Conservation (phyloP, 2,113 vertebrate species). For the Pseudois nayaur region DNA sequence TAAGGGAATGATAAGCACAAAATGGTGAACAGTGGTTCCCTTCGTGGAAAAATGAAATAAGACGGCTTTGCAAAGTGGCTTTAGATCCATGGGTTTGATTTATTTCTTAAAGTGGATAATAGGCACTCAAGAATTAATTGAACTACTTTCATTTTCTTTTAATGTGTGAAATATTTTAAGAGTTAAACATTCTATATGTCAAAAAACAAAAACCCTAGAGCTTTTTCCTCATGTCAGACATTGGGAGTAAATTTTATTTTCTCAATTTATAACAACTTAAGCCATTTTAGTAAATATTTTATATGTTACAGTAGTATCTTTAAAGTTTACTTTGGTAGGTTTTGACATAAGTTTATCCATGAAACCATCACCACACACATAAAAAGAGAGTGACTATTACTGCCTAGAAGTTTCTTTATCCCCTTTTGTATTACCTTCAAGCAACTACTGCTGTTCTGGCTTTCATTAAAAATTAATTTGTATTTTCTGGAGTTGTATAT, state of each 20-base stretch:
- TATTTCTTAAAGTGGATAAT: background rate
- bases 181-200: background rate
- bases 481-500: background rate
- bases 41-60: background rate
- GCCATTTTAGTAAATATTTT: background rate
- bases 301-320: background rate
- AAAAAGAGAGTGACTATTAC: background rate
- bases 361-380: background rate
- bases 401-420: background rate
- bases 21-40: background rate
- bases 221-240: background rate
- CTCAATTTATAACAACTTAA: background rate
- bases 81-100: background rate
- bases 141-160: background rate
- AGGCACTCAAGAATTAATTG: background rate
- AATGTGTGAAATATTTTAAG: background rate
- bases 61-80: background rate
- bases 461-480: background rate
- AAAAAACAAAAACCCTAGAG: background rate
- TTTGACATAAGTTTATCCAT: background rate
- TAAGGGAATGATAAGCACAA: background rate
- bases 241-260: background rate
- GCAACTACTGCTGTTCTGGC: background rate
- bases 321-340: background rate
- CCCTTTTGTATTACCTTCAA: background rate